Percentiles rank a stretch among this genome's conserved stretches.
Evolutionary conservation across 2,113 vertebrate species (phyloP).

Genomic region (Hymenochirus boettgeri): DNA sequence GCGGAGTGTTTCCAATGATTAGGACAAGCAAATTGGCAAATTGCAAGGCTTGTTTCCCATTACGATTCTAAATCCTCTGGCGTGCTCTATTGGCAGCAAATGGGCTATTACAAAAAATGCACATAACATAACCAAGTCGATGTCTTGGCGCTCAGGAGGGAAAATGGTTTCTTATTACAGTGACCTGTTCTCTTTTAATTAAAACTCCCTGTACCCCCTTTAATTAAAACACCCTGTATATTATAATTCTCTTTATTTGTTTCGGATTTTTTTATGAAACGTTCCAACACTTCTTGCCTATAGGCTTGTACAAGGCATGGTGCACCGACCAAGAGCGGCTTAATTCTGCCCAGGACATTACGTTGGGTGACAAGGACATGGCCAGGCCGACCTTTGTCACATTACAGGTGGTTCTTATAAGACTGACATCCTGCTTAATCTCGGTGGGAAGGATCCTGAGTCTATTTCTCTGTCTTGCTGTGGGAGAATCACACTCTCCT

Average conservation of each 20-base stretch:
- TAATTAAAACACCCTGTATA: not conserved
- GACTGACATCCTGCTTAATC: conserved; percentile 73
- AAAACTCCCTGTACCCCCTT: not conserved
- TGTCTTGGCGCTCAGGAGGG: not conserved
- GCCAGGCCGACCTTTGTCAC: conserved; percentile 74
- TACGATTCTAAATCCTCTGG: conserved; percentile 18
- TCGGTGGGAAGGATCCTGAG: conserved; percentile 71
- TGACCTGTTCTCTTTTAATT: not conserved
- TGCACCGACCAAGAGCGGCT: conserved; percentile 66
- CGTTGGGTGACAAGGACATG: conserved; percentile 89
- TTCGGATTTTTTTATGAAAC: not conserved
- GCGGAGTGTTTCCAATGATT: conserved; percentile 17
- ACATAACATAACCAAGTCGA: not conserved
- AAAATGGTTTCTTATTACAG: not conserved
- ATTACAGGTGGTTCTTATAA: conserved; percentile 77
- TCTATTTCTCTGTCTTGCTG: conserved; percentile 68
- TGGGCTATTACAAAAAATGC: conserved; percentile 14
- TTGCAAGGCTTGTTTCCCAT: conserved; percentile 15
- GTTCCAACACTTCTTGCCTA: conserved; percentile 15
- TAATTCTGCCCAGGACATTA: conserved; percentile 66
- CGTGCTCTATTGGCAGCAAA: conserved; percentile 12
- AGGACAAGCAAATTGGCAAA: conserved; percentile 18
- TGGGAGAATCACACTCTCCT: conserved; percentile 64
- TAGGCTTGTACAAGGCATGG: conserved; percentile 80
- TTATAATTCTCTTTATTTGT: not conserved